Conservation (phyloP, 2,888 invertebrate species). For the Prosopocoilus inquinatus region DNA sequence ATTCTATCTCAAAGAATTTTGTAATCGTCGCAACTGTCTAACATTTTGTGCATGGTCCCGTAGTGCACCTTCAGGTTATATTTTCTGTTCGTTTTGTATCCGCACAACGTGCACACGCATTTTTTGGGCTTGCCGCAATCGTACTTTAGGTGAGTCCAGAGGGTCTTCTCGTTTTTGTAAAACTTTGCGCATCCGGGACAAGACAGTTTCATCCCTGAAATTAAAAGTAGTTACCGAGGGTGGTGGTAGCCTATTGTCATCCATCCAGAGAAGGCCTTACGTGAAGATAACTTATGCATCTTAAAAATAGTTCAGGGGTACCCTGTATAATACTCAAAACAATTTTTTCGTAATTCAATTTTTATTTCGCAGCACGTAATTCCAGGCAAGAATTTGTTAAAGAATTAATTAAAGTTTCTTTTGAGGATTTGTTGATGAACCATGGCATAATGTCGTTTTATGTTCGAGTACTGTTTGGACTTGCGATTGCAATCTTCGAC, state of each 20-base stretch:
- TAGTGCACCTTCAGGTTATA: conserved; percentile 14
- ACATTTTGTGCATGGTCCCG: neutral
- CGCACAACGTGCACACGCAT: conserved; percentile 12
- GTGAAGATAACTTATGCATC: too few relatives aligned
- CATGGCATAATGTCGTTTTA: too few relatives aligned
- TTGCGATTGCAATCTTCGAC: conserved; percentile 17
- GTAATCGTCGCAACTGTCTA: neutral
- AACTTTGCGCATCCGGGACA: conserved; percentile 43
- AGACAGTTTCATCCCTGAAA: neutral
- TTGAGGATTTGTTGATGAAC: too few relatives aligned
- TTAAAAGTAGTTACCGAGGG: neutral
- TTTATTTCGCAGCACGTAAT: too few relatives aligned
- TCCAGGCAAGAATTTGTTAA: too few relatives aligned
- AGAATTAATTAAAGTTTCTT: too few relatives aligned
- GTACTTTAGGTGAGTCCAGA: conserved; percentile 54
- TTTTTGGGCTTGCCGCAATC: conserved; percentile 54
- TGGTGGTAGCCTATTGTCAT: too few relatives aligned
- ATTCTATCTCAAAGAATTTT: too few relatives aligned
- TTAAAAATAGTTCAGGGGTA: too few relatives aligned
- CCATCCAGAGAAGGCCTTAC: too few relatives aligned
- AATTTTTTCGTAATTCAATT: too few relatives aligned
- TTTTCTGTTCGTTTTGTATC: conserved; percentile 13
- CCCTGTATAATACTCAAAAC: too few relatives aligned
- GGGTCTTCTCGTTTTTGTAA: conserved; percentile 56
- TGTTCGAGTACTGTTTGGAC: conserved; percentile 8